phyloP scores from a whole-genome alignment of 2,797 vertebrate genomes.

The Nothura maculosa region DNA sequence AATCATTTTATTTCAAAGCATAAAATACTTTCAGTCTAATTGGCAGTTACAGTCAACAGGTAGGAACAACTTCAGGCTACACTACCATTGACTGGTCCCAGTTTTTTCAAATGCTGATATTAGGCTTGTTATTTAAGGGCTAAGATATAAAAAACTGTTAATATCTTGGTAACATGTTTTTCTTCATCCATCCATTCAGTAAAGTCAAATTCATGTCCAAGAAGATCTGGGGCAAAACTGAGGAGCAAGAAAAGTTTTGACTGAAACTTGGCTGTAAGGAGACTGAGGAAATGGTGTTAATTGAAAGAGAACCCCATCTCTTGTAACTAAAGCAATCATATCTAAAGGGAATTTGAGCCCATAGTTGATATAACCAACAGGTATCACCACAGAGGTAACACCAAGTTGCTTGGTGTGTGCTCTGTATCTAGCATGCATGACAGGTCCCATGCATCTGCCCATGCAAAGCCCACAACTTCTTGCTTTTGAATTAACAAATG shows the following conservation, averaged over 20 bases:
- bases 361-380: rapidly evolving
- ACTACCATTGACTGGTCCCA: background rate
- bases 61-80: background rate
- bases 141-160: background rate
- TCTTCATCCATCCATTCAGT: background rate
- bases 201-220: background rate
- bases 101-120: background rate
- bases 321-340: background rate
- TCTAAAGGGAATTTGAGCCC: background rate
- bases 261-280: background rate
- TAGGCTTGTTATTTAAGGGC: background rate
- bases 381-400: background rate
- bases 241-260: background rate
- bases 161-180: background rate
- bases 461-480: background rate
- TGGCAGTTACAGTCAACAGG: background rate
- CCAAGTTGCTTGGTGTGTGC: background rate
- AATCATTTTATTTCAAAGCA: background rate
- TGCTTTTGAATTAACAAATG: background rate
- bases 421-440: rapidly evolving
- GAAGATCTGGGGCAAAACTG: background rate
- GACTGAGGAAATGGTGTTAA: background rate
- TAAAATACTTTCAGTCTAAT: background rate
- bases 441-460: background rate
- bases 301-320: background rate